Evolutionary conservation across 1,140 invertebrate genomes (phyloP), one percentile per base, ranked within the genome.

Genomic region (Drosophila chauvacae): DNA sequence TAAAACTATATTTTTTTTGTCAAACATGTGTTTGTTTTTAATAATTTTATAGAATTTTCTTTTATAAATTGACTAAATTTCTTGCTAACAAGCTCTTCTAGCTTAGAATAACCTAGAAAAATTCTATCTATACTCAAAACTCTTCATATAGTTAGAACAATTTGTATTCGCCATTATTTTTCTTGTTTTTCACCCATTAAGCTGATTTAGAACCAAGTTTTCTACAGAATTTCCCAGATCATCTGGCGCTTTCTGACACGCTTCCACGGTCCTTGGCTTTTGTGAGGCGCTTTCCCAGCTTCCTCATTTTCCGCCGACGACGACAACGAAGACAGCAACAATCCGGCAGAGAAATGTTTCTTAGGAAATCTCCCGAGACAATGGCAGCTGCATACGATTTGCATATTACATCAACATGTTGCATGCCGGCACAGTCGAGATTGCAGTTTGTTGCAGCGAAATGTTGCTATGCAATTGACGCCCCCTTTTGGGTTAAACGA

Each of bases 361-460:
- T 77, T 51, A 45, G 60, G 73, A 84, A 80, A 82, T 69, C 77
- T 73, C 37, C 7, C 44, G 58, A 84, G 75, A 85, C 82, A 85
- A 85, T 86, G 77, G 80, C 75, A 53, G 35, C 77, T 51, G 77
- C 77, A 74, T 68, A 70, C 76, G 71, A 85, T 85, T 85, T 81
- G 82, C 82, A 85, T 85, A 85, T 85, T 85, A 85, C 81, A 85
- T 85, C 81, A 85, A 85, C 81, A 85, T 85, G 81, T 85, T 85
- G 81, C 81, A 85, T 85, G 81, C 69, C 77, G 66, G 44, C 70
- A n/a, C 55, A 37, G 70, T 60, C 37, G 70, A 72, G 68, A 73
- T 73, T 73, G 70, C 68, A 73, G 70, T 73, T 73, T 73, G 70
- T 73, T 72, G 79, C 78, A 77, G 42, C 59, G 64, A 68, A 80